Evolutionary conservation across 2,888 invertebrate species (phyloP).

Genomic region (Tipula unca): DNA sequence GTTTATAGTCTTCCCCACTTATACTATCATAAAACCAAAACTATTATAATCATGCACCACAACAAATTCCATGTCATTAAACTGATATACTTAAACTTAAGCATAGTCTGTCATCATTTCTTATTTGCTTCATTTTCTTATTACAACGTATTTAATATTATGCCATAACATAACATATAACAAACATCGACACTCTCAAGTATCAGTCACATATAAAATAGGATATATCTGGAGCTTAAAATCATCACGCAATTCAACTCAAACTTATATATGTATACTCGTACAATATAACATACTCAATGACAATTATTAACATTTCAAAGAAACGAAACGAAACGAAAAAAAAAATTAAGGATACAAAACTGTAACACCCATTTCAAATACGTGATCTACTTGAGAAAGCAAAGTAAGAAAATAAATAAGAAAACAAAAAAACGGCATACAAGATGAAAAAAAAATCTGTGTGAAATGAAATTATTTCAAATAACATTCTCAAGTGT

Average conservation of each 20-base stretch:
- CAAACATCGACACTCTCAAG: background rate
- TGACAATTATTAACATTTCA: background rate
- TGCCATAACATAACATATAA: background rate
- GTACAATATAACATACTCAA: background rate
- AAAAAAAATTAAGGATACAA: background rate
- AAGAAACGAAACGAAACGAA: background rate
- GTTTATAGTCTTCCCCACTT: background rate
- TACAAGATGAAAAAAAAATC: background rate
- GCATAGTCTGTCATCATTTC: background rate
- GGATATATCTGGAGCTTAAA: background rate
- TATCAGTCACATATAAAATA: background rate
- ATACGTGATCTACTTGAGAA: background rate
- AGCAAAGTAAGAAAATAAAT: background rate
- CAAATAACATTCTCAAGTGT: background rate
- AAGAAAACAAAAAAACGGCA: background rate
- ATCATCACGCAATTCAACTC: constrained; percentile 14
- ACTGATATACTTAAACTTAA: background rate
- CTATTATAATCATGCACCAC: background rate
- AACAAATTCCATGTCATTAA: background rate
- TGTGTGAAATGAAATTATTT: background rate
- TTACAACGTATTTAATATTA: background rate
- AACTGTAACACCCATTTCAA: constrained; percentile 8
- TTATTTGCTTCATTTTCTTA: background rate
- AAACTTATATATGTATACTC: background rate
- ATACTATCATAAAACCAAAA: background rate